Conservation (phyloP, 2,797 vertebrate genomes). For the Momotus momota region DNA sequence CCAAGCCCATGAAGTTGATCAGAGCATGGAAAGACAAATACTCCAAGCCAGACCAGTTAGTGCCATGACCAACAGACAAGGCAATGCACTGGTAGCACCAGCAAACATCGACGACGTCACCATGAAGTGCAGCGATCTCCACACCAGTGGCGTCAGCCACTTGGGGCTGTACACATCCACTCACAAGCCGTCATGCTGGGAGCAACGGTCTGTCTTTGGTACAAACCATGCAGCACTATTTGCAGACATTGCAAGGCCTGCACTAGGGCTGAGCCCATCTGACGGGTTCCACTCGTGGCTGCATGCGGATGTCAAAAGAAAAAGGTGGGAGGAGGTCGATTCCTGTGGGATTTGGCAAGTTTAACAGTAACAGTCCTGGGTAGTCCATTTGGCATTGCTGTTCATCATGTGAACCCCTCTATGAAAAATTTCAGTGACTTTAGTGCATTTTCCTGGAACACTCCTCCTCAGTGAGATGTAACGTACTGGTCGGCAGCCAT, state of each 20-base stretch:
- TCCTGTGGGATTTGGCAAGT: neutral
- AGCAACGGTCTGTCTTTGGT: neutral
- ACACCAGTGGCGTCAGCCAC: neutral
- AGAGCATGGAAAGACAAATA: neutral
- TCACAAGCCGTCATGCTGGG: rapidly evolving
- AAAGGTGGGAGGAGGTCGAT: neutral
- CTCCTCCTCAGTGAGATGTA: neutral
- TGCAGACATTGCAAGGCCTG: rapidly evolving
- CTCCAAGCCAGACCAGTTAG: neutral
- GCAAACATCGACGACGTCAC: rapidly evolving
- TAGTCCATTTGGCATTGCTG: neutral
- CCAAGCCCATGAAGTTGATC: neutral
- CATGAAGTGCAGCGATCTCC: neutral
- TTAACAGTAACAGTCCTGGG: neutral
- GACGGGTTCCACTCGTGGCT: rapidly evolving
- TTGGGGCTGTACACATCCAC: neutral
- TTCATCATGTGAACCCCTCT: neutral
- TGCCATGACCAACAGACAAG: neutral
- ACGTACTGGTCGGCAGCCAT: neutral
- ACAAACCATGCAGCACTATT: rapidly evolving
- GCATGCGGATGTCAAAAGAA: neutral
- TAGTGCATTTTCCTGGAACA: neutral
- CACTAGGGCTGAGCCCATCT: neutral
- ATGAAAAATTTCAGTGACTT: neutral
- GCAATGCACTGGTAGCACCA: rapidly evolving